A percentile compares a stretch with the other conserved stretches of the same genome.
phyloP scores from a whole-genome alignment of 2,113 vertebrate species.

The Pluvialis apricaria region DNA sequence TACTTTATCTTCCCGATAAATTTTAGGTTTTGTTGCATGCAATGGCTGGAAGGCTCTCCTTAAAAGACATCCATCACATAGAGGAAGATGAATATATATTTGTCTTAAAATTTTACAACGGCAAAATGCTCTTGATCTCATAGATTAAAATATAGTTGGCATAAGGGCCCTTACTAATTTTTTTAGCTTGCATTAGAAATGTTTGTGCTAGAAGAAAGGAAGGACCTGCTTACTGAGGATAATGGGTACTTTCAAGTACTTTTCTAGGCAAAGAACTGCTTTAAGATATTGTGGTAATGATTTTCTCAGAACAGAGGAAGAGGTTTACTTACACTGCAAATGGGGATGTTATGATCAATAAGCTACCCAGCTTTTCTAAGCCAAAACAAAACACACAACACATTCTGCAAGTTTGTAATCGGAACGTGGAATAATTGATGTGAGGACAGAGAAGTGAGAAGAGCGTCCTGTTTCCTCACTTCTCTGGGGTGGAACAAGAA shows the following conservation, averaged over 20 bases:
- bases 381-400: background rate
- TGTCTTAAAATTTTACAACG: background rate
- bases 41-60: background rate
- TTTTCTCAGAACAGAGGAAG: background rate
- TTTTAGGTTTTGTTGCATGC: background rate
- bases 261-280: background rate
- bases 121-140: background rate
- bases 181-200: background rate
- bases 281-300: background rate
- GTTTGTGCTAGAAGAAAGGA: background rate
- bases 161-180: background rate
- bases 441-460: background rate
- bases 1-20: background rate
- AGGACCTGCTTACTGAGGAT: background rate
- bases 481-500: background rate
- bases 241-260: background rate
- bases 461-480: background rate
- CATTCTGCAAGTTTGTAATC: background rate
- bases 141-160: background rate
- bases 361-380: background rate
- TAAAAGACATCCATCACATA: background rate
- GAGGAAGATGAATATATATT: background rate
- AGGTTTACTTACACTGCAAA: background rate
- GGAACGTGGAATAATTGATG: background rate
- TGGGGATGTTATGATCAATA: background rate